Evolutionary conservation across 2,888 invertebrate genomes (phyloP), one percentile per base, ranked within the genome.

Genomic region (Griposia aprilina): DNA sequence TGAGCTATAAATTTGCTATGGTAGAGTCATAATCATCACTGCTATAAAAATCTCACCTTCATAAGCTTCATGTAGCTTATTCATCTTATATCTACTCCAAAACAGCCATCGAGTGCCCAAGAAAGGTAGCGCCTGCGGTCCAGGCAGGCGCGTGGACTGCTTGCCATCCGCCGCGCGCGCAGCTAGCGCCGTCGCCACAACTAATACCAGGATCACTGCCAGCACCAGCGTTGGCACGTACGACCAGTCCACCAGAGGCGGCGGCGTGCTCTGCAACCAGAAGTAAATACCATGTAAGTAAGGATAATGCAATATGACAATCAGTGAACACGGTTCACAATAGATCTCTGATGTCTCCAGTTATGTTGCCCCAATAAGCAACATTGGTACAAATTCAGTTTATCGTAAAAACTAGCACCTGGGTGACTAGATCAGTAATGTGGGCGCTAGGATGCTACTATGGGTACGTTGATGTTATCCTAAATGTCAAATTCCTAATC

Each of bases 81-180:
- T 97, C 95, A 98, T 97, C 89, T 97, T 97, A 90, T 98, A 98
- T 79, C 97, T 97, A 88, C 97, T 97, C 88, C 98, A 97, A 93
- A 98, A 98, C 73, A 98, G 97, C 98, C 98, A 99, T 75, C 98
- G 97, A 8, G 98, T 98, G 10, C 99, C 99, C 50, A 98, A 90
- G 59, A 98, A 94, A 0, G 99, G 98, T 63, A 98, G 90, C 0
- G 97, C 93, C 15, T 97, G 94, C 0, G 98, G 98, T 1, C 99
- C 99, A 0, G 99, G 99, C 63, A 99, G 97, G 67, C 93, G 89
- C 1, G 90, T 81, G 3, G 90, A 86, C 10, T 89, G 90, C 85
- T 93, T 94, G 62, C 88, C 89, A 50, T 96, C 95, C 0, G 92
- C 84, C 0, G 93, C 83, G 3, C 94, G 91, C 0, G 93, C 90